Evolutionary conservation across 1,140 invertebrate species (phyloP).

Genomic region (Leptinotarsa undecemlineata): DNA sequence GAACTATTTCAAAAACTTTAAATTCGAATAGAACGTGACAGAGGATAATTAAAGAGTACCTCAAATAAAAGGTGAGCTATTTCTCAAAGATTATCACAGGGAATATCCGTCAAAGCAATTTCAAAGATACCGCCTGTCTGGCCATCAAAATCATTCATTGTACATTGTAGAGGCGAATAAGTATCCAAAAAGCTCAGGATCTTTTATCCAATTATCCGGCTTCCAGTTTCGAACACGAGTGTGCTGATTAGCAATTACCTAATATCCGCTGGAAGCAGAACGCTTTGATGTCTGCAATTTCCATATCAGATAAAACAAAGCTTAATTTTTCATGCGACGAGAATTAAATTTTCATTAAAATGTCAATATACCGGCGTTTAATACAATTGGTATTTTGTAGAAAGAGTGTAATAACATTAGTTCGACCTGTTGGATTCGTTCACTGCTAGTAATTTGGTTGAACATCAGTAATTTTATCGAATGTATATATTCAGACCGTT

Average conservation of each 20-base stretch:
- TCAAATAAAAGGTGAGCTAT: no score
- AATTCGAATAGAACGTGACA: no score
- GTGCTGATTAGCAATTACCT: conserved; percentile 37
- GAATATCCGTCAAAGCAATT: neutral
- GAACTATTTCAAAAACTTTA: no score
- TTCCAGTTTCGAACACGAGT: conserved; percentile 33
- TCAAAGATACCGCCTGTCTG: neutral
- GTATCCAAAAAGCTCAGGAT: conserved; percentile 23
- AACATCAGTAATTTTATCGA: conserved; percentile 22
- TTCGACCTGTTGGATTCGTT: conserved; percentile 47
- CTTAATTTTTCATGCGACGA: conserved; percentile 44
- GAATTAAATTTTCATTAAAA: conserved; percentile 51
- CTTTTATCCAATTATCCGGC: conserved; percentile 31
- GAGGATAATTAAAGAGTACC: no score
- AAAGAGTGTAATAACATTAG: conserved; percentile 46
- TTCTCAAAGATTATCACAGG: no score
- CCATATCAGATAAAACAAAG: conserved; percentile 38
- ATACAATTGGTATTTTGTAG: conserved; percentile 49
- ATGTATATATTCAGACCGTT: no score
- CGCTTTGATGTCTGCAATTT: conserved; percentile 46
- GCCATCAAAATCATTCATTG: neutral
- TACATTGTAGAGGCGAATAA: conserved; percentile 13
- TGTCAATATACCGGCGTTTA: conserved; percentile 48
- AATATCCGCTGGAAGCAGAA: conserved; percentile 27
- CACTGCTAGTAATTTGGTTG: conserved; percentile 39